phyloP scores from a whole-genome alignment of 2,113 vertebrate species.

The Pangasianodon gigas region DNA sequence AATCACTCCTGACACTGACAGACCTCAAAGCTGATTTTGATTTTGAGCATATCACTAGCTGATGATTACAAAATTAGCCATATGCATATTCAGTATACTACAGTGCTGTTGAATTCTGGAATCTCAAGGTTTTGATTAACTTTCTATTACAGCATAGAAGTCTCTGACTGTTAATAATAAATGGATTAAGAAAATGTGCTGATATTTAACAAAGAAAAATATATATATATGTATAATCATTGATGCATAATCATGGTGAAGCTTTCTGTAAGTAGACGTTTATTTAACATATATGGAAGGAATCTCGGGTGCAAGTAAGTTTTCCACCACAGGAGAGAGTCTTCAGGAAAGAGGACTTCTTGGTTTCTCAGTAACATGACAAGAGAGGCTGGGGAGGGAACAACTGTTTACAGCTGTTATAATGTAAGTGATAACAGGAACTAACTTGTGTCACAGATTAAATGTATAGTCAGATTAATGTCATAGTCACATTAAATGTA shows the following conservation, averaged over 20 bases:
- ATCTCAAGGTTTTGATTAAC: background rate
- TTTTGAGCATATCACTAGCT: background rate
- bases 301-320: background rate
- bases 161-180: background rate
- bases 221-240: background rate
- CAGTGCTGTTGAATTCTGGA: background rate
- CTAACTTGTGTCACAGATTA: background rate
- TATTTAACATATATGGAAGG: background rate
- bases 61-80: background rate
- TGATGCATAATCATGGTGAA: background rate
- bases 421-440: background rate
- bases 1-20: constrained; percentile 40
- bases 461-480: no score
- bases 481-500: background rate
- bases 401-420: background rate
- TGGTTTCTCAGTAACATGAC: background rate
- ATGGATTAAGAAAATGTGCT: background rate
- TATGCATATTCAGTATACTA: background rate
- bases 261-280: background rate
- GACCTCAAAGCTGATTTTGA: background rate
- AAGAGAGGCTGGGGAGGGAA: background rate
- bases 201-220: background rate
- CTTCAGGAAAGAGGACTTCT: background rate
- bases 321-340: background rate
- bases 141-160: background rate